Evolutionary conservation across 1,140 invertebrate species (phyloP), one percentile per base, ranked within the genome.

Genomic region (Brachystomella parvula): DNA sequence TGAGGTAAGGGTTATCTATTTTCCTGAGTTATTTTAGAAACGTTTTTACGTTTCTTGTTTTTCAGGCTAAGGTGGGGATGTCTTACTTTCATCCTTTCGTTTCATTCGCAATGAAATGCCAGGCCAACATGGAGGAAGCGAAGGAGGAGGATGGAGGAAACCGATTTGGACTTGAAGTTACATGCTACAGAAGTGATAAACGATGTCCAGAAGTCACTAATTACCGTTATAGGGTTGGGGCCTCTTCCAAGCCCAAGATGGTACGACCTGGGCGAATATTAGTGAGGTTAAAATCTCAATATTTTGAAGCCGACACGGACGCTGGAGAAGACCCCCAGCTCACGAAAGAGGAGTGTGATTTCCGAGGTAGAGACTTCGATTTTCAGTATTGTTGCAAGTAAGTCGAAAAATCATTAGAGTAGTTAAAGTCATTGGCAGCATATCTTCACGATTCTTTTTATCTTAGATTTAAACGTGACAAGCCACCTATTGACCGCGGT

Each of bases 371-470:
- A 47, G 76, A 77, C 24, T 76, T 77, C 69, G 75, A 75, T 28
- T 74, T 75, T 29, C 76, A 77, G 63, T 77, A 76, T 71, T 74
- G 74, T 30, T 77, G 75, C 71, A 77, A 73, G 75, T 76, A 66
- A 63, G 70, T 49, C 26, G 28, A 39, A 33, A 65, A 49, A 33
- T 58, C 3, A 26, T 57, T 64, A 62, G n/a, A 64, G 61, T 29
- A 9, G 9, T 61, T 33, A 29, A 64, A 28, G 24, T 61, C 32
- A 19, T 33, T 33, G 15, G 9, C 6, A 17, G 9, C 47, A 63
- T 39, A 60, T 61, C n/a, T 49, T 58, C 26, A 32, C 39, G 61
- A 17, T 44, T 49, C 24, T 57, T 57, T 39, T 33, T 65, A 28
- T 35, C 56, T 31, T 57, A 75, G 73, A 39, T 76, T 75, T 63